Evolutionary conservation across 2,888 invertebrate genomes (phyloP).

Genomic region (Andrena trimmerana): DNA sequence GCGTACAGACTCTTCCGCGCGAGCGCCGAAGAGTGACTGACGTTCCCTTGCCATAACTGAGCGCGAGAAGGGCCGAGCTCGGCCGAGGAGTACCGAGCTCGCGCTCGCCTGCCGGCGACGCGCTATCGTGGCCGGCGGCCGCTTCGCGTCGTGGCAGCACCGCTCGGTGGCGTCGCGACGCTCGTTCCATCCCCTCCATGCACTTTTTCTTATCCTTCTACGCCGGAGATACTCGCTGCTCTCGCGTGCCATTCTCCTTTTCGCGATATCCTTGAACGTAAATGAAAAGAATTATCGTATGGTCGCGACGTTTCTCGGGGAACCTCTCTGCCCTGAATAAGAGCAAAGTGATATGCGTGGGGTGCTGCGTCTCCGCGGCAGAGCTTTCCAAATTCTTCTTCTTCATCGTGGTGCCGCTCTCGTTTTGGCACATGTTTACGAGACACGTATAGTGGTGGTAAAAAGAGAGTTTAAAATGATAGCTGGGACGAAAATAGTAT

Average conservation of each 20-base stretch:
- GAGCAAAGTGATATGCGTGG: background rate
- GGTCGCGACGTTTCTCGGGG: background rate
- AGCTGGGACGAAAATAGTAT: background rate
- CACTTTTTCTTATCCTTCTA: background rate
- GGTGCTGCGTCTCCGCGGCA: background rate
- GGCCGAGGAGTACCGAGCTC: slow-evolving; percentile 74
- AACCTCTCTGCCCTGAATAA: background rate
- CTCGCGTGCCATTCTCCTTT: slow-evolving; percentile 16
- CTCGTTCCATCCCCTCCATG: slow-evolving; percentile 14
- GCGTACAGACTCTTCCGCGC: slow-evolving; percentile 81
- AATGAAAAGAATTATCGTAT: background rate
- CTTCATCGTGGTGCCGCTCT: background rate
- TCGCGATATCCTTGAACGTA: slow-evolving; percentile 16
- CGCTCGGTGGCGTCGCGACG: slow-evolving; percentile 73
- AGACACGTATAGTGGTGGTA: background rate
- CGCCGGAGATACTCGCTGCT: slow-evolving; percentile 6
- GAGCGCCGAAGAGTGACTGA: slow-evolving; percentile 85
- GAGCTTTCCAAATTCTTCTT: background rate
- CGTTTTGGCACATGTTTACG: background rate
- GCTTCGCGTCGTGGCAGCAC: slow-evolving; percentile 80
- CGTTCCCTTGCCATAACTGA: slow-evolving; percentile 77
- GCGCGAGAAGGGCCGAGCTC: slow-evolving; percentile 74
- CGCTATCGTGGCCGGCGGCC: slow-evolving; percentile 72
- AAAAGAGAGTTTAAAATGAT: background rate
- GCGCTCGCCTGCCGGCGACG: slow-evolving; percentile 71